Evolutionary conservation across 2,113 vertebrate species (phyloP).

Genomic region (Prochilodus magdalenae): DNA sequence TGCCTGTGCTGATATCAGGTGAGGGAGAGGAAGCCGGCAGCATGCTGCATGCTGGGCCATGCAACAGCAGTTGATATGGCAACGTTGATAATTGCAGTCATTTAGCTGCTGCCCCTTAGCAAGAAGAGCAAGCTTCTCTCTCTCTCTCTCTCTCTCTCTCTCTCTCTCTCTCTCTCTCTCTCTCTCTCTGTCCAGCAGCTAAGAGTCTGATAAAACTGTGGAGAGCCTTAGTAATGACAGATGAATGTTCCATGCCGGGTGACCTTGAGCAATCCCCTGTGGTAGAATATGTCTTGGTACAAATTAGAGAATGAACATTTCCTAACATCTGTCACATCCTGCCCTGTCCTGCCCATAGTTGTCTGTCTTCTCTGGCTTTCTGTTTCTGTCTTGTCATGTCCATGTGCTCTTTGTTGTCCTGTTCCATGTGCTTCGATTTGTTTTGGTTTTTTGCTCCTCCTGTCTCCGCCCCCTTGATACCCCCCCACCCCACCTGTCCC

Average conservation of each 20-base stretch:
- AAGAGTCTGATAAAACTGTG: conserved; percentile 1
- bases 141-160: conserved; percentile 15
- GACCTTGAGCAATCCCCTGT: background rate
- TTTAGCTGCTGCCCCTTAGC: conserved; percentile 58
- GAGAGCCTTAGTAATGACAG: background rate
- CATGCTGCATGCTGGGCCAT: conserved; percentile 20
- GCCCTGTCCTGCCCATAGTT: no score
- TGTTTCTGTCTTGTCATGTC: no score
- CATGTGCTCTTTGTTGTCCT: no score
- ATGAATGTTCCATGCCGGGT: conserved; percentile 3
- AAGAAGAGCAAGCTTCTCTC: conserved; percentile 53
- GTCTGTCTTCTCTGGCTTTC: no score
- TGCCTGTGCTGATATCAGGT: conserved; percentile 98
- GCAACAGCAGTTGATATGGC: conserved; percentile 69
- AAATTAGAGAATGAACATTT: no score
- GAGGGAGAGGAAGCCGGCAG: conserved; percentile 51
- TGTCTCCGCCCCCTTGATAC: no score
- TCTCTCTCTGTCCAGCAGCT: conserved; percentile 24
- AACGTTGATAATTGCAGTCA: conserved; percentile 74
- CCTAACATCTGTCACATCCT: no score
- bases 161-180: conserved; percentile 9
- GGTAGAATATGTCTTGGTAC: no score
- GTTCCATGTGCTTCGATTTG: no score
- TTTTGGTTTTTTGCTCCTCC: no score
- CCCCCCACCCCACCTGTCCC: no score